Percentiles rank a stretch among this genome's conserved stretches.
Evolutionary conservation across 2,113 vertebrate genomes (phyloP).

Genomic region (Cercopithecus mona): DNA sequence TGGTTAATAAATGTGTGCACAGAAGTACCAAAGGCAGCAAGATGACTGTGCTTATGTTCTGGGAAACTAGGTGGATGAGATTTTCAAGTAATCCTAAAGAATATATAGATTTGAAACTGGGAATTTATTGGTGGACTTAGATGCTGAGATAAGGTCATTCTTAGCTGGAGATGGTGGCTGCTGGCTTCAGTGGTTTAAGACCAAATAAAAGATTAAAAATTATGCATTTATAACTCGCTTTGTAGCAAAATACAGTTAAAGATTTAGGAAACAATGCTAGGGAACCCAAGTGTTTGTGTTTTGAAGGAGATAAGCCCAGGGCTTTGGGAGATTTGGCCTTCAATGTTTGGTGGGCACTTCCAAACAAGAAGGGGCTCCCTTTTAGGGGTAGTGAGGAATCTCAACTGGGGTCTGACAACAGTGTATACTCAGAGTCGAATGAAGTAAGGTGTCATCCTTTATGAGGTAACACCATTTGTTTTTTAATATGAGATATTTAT

Average conservation of each 20-base stretch:
- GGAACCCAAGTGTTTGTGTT: not conserved
- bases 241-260: not conserved
- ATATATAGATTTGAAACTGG: not conserved
- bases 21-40: not conserved
- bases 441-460: not conserved
- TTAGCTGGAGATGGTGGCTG: not conserved
- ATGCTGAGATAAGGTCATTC: not conserved
- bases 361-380: not conserved
- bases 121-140: not conserved
- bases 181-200: not conserved
- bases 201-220: not conserved
- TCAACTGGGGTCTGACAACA: not conserved
- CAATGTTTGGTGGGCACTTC: not conserved
- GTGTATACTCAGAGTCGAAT: not conserved
- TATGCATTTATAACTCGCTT: not conserved
- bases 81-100: not conserved
- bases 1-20: not conserved
- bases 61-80: not conserved
- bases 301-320: not conserved
- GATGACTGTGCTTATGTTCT: not conserved
- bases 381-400: not conserved
- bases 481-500: not conserved
- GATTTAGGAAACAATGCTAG: not conserved
- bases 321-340: not conserved
- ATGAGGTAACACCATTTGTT: not conserved